A percentile compares a stretch with the other conserved stretches of the same genome.
phyloP scores from a whole-genome alignment of 2,113 vertebrate genomes.

The Collichthys lucidus region DNA sequence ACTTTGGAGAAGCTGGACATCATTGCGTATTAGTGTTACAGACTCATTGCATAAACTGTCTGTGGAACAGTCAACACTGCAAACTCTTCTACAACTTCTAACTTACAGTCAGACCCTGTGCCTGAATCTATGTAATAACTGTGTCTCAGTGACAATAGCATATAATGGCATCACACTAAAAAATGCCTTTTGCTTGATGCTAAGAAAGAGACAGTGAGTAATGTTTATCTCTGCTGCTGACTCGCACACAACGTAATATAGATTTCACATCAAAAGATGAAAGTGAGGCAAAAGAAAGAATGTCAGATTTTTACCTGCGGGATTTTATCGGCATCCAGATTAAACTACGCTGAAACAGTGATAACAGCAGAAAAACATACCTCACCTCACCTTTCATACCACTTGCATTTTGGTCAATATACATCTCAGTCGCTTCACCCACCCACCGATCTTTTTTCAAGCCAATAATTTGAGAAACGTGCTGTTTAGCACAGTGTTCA shows the following conservation, averaged over 20 bases:
- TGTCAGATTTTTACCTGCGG: neutral
- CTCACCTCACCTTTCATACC: constrained; percentile 1
- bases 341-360: constrained; percentile 4
- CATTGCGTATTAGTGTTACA: constrained; percentile 63
- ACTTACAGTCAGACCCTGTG: neutral
- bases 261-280: constrained; percentile 46
- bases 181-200: neutral
- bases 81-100: constrained; percentile 10
- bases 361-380: constrained; percentile 19
- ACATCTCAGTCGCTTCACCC: neutral
- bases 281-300: constrained; percentile 36
- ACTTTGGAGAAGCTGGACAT: constrained; percentile 66
- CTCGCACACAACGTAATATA: constrained; percentile 23
- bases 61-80: constrained; percentile 8
- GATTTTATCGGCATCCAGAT: constrained; percentile 17
- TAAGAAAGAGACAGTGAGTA: constrained; percentile 8
- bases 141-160: neutral
- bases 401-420: constrained; percentile 1
- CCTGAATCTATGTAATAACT: neutral
- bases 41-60: neutral
- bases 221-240: constrained; percentile 37
- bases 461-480: neutral
- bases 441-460: neutral
- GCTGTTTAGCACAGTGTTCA: constrained; percentile 15
- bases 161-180: neutral